These are phyloP conservation scores for Dipodomys stephensi DNA, from an alignment of 2,113 vertebrate genomes.

Conservation along the genomic window DNA sequence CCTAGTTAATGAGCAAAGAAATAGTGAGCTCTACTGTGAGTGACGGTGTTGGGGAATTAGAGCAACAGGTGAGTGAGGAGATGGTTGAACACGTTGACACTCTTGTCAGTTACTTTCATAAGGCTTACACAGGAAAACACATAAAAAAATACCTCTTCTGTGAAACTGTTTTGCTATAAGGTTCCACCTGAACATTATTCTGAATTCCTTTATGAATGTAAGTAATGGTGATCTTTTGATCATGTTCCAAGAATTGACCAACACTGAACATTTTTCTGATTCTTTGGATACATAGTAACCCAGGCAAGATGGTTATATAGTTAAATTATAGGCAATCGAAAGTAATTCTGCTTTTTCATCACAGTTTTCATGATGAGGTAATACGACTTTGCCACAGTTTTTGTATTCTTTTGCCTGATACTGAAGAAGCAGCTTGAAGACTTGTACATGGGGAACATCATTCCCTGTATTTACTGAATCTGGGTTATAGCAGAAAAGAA, in stretches of 20 bases:
- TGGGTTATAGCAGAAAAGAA: too few species aligned
- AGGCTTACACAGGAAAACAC: not conserved
- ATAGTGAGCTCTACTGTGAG: conserved; percentile 82
- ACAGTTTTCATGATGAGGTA: not conserved
- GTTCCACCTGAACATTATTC: not conserved
- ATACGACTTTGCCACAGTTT: not conserved
- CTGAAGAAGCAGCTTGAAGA: not conserved
- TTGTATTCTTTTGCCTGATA: not conserved
- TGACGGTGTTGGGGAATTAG: conserved; percentile 91
- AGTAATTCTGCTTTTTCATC: conserved; percentile 5
- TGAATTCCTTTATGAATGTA: not conserved
- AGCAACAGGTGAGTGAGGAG: conserved; percentile 91
- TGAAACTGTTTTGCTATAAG: not conserved
- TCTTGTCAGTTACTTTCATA: not conserved
- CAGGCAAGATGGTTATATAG: not conserved
- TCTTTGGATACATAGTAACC: not conserved
- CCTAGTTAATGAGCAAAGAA: conserved; percentile 96
- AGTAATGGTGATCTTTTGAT: not conserved
- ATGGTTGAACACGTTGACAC: not conserved
- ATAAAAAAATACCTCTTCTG: not conserved
- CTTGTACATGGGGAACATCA: too few species aligned
- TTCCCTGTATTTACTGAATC: too few species aligned
- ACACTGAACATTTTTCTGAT: not conserved
- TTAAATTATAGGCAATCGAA: not conserved
- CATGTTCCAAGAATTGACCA: conserved; percentile 13